Base-by-base conservation (phyloP, 2,797 vertebrate genomes). In the Anguilla pacifica region DNA sequence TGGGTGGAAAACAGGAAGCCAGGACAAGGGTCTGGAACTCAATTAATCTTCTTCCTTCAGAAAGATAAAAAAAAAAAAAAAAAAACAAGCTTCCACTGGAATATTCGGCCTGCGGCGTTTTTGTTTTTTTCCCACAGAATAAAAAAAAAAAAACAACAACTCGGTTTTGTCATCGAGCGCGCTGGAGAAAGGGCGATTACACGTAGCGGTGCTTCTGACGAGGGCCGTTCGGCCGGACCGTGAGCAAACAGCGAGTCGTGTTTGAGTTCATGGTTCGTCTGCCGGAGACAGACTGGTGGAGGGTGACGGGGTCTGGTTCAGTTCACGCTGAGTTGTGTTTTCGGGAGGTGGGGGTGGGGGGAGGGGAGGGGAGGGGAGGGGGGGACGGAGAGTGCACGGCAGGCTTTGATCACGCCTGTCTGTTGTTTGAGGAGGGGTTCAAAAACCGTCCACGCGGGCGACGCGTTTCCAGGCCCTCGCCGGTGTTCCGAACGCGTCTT, bases 31-130 rank as follows among this genome's bases (percentile, higher is more conserved):
- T 92, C 91, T 91, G 94, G 92, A 94, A 95, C 92, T 93, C 95
- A 95, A 95, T 96, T 95, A 95, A 94, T 92, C 94, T 94, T 94
- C 94, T 92, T 95, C 90, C 92, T 89, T 87, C 28, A 49, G 86
- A 15, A 81, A 49, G 43, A 86, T 74, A 88, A 84, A 81, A 5
- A 43, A 59, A 86, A 55, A 87, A 77, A 79, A 88, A 84, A 81
- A 5, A 43, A 59, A 86, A 55, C 86, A 39, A 46, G 55, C 51
- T 83, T 59, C 81, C 55, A 72, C 31, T 46, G 10, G n/a, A 39
- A 25, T 31, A 79, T 83, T 22, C 55, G 74, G 77, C 82, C 72
- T 70, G n/a, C 57, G 49, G 31, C 19, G n/a, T 51, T 25, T 85
- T 88, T 67, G 1, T 85, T 17, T 17, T 17, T 6, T 6, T 0